Conservation (phyloP, 2,797 vertebrate genomes). For the Melanotaenia parkinsoni region DNA sequence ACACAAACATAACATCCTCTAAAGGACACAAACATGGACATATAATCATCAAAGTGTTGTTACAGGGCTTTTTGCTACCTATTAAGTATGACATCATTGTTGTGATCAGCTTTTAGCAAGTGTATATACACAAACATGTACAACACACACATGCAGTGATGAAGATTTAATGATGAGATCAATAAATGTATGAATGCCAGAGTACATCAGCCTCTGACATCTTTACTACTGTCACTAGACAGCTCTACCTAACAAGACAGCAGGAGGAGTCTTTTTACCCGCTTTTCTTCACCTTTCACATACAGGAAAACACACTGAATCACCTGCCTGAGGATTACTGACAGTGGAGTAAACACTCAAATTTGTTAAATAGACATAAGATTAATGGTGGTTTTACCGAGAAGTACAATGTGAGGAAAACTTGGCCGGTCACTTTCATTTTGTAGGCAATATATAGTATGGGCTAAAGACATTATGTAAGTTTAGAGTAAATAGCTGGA, state of each 20-base stretch:
- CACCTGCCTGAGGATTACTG: not conserved
- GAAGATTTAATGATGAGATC: slow-evolving; percentile 87
- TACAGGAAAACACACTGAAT: slow-evolving; percentile 26
- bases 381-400: slow-evolving; percentile 18
- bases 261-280: slow-evolving; percentile 33
- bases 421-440: slow-evolving; percentile 2
- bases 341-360: slow-evolving; percentile 3
- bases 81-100: slow-evolving; percentile 79
- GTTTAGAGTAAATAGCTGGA: slow-evolving; percentile 18
- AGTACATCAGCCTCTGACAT: slow-evolving; percentile 79
- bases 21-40: slow-evolving; percentile 42
- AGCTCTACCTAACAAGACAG: slow-evolving; percentile 71
- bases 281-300: slow-evolving; percentile 10
- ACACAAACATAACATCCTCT: slow-evolving; percentile 9
- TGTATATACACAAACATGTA: slow-evolving; percentile 35
- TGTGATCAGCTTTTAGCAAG: slow-evolving; percentile 78
- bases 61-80: slow-evolving; percentile 61
- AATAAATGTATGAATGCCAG: slow-evolving; percentile 86
- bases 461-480: not conserved
- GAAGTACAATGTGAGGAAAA: not conserved
- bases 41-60: slow-evolving; percentile 68
- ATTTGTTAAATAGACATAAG: not conserved
- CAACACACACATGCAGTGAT: slow-evolving; percentile 68
- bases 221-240: slow-evolving; percentile 74
- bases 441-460: slow-evolving; percentile 4